Base-by-base conservation (phyloP, 2,888 invertebrate genomes). In the Drosophila gaucha region DNA sequence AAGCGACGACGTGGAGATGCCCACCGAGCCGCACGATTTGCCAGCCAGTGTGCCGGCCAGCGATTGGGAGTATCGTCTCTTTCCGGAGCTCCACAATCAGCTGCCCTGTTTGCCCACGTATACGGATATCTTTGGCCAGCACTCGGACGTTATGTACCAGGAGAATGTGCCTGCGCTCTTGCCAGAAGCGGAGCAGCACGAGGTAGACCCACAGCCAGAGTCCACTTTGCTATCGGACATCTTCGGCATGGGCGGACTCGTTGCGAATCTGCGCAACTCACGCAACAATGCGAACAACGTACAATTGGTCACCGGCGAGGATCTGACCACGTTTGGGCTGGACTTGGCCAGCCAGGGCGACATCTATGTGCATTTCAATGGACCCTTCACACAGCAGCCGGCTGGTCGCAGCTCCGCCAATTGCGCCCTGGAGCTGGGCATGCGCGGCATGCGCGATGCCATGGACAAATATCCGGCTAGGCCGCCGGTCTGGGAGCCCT, bases 351-450 rank as follows among this genome's bases (percentile, higher is more conserved):
- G 76, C 28, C 76, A 71, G 35, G 82, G 85, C 2, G 82, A 83
- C 16, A 86, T 83, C 46, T 84, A 83, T 33, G 82, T 83, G 3
- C 78, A 84, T 20, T 86, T 86, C 49, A 83, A 83, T 52, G 86
- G 82, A 3, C 82, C 82, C 5, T 78, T 86, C 6, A 83, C 86
- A 12, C 70, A 57, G 24, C 63, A 74, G 6, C 57, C 85, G 9
- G 64, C 86, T 0, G 57, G 58, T 0, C 67, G 84, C 8, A 75
- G 35, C 26, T 74, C 78, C 5, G 64, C 70, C 41, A 62, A 67
- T 14, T 65, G 73, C 9, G 69, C 75, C 16, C 24, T 82, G 9
- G 82, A 86, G 59, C 39, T 86, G 43, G 86, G 86, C 10, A 86
- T 86, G 82, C 80, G 82, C 0, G 84, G 65, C 16, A 75, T 82